A percentile compares a stretch with the other conserved stretches of the same genome.
Conservation (phyloP, 2,113 vertebrate species). For the Leucoraja erinaceus region DNA sequence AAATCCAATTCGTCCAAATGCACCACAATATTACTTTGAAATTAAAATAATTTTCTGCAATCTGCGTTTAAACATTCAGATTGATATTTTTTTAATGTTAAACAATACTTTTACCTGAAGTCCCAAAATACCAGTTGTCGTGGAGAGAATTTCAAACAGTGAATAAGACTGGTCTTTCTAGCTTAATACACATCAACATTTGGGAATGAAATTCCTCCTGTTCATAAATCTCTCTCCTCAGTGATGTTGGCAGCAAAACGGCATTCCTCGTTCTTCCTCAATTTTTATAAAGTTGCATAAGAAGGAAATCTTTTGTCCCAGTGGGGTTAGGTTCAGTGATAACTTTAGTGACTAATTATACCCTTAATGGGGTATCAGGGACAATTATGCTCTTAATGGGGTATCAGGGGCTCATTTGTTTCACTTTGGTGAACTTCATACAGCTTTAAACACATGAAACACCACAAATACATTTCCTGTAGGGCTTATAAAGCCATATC, state of each 20-base stretch:
- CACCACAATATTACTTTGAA: neutral
- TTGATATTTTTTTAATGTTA: neutral
- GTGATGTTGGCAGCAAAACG: neutral
- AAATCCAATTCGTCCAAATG: neutral
- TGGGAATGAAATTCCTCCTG: neutral
- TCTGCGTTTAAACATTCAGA: neutral
- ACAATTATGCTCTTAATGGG: too few species aligned
- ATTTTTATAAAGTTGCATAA: neutral
- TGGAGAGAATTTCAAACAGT: neutral
- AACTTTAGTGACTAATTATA: too few species aligned
- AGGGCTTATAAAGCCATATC: neutral
- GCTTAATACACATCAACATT: neutral
- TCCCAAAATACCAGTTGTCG: neutral
- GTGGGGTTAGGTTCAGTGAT: neutral
- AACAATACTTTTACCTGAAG: neutral
- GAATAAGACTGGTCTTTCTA: neutral
- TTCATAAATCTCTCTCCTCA: neutral
- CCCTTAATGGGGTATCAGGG: too few species aligned
- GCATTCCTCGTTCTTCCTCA: neutral
- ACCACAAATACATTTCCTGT: neutral
- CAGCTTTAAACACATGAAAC: neutral
- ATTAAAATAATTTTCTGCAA: neutral
- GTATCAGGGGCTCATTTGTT: too few species aligned
- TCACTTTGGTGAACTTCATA: too few species aligned
- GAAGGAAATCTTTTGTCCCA: neutral